phyloP scores from a whole-genome alignment of 1,140 invertebrate genomes.

The Calephelis nemesis region DNA sequence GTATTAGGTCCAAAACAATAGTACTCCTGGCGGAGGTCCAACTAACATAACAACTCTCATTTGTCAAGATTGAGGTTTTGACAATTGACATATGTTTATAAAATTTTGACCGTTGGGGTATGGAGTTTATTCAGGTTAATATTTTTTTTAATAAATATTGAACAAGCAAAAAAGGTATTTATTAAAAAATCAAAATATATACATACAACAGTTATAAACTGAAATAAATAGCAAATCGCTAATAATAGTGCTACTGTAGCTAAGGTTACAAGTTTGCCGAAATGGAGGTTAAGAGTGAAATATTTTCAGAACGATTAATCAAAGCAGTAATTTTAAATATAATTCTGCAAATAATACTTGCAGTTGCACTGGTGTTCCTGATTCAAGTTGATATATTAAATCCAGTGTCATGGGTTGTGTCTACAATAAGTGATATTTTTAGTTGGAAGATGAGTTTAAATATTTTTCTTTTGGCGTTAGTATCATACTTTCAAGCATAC shows the following conservation, averaged over 20 bases:
- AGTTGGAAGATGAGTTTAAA: slow-evolving; percentile 69
- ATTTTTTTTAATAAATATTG: too few species aligned
- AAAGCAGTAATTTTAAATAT: slow-evolving; percentile 68
- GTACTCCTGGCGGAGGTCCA: too few species aligned
- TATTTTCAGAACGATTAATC: slow-evolving; percentile 66
- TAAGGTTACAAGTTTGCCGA: slow-evolving; percentile 27
- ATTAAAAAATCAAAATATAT: too few species aligned
- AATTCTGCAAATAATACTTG: slow-evolving; percentile 56
- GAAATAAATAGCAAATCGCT: background rate
- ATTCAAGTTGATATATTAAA: slow-evolving; percentile 63
- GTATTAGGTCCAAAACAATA: too few species aligned
- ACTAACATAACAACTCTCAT: too few species aligned
- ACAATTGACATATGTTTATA: too few species aligned
- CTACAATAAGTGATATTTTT: slow-evolving; percentile 60
- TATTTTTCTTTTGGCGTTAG: slow-evolving; percentile 55
- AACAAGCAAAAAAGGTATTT: too few species aligned
- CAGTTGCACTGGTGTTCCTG: slow-evolving; percentile 56
- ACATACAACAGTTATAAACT: too few species aligned
- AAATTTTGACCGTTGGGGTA: too few species aligned
- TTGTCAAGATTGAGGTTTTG: too few species aligned
- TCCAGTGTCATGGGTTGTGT: slow-evolving; percentile 59
- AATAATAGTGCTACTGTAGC: slow-evolving; percentile 3
- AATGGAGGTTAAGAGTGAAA: slow-evolving; percentile 68
- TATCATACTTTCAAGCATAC: slow-evolving; percentile 72
- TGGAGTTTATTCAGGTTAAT: too few species aligned